These are phyloP conservation scores for Oithona nana DNA, from an alignment of 2,888 invertebrate species.

Conservation along the genomic window DNA sequence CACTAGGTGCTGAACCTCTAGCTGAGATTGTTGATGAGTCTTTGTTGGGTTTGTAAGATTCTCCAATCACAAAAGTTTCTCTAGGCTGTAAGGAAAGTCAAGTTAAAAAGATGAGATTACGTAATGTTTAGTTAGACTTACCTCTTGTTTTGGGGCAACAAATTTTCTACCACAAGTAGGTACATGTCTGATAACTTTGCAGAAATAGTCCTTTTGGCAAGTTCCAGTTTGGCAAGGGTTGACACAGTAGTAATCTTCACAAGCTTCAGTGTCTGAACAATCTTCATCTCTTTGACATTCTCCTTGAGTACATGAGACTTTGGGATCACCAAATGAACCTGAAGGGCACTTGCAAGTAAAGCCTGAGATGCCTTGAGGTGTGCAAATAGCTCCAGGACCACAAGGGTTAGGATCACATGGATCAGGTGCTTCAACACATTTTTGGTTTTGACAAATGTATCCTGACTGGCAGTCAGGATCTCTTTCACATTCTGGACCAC, in stretches of 20 bases:
- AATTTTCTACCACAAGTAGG: neutral
- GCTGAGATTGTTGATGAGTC: too few species aligned
- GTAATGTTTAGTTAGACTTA: too few species aligned
- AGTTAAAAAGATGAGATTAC: too few species aligned
- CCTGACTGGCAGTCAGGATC: neutral
- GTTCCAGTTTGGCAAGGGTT: neutral
- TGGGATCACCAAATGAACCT: neutral
- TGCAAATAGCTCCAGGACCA: neutral
- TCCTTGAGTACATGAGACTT: neutral
- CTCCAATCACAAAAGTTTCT: neutral
- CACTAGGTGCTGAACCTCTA: too few species aligned
- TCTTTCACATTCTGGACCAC: conserved; percentile 23
- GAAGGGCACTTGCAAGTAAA: neutral
- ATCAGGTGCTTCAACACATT: conserved; percentile 5
- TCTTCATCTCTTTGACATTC: conserved; percentile 1
- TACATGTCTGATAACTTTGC: neutral
- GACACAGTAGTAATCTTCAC: neutral
- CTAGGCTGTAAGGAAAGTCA: neutral
- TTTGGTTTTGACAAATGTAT: neutral
- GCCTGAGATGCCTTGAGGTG: neutral
- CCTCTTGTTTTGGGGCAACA: neutral
- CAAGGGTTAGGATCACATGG: conserved; percentile 9
- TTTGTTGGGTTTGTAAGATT: neutral
- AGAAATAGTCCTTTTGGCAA: neutral
- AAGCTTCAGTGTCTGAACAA: neutral